phyloP scores from a whole-genome alignment of 2,113 vertebrate genomes.

The Sorex fumeus region DNA sequence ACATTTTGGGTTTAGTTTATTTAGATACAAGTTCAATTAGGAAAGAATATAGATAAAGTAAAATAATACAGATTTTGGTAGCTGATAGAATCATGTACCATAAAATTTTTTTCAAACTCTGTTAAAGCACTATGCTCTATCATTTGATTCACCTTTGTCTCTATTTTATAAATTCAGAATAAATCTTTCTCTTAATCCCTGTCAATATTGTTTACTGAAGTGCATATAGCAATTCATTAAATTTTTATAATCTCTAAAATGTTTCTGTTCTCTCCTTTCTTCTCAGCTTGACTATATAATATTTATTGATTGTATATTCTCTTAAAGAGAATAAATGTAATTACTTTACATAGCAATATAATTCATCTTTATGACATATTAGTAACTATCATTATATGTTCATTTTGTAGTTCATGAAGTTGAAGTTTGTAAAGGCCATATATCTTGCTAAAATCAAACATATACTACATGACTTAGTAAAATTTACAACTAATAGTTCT shows the following conservation, averaged over 20 bases:
- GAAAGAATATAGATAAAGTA: background rate
- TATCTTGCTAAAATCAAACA: background rate
- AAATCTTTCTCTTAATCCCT: background rate
- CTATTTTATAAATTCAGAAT: background rate
- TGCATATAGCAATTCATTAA: no score
- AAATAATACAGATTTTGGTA: background rate
- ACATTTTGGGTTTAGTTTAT: constrained; percentile 41
- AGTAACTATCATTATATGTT: background rate
- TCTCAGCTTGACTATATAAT: background rate
- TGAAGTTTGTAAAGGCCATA: background rate
- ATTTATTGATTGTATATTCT: background rate
- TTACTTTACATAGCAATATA: background rate
- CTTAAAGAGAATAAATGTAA: background rate
- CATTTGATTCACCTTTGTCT: background rate
- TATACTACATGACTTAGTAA: background rate
- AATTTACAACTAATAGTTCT: background rate
- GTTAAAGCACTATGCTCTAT: background rate
- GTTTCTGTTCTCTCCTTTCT: background rate
- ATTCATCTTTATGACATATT: background rate
- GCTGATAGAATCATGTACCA: background rate
- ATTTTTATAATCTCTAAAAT: background rate
- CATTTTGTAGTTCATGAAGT: background rate
- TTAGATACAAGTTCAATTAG: background rate
- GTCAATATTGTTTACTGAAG: background rate
- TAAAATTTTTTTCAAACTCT: background rate